Evolutionary conservation across 2,888 invertebrate genomes (phyloP).

Genomic region (Camptogramma bilineatum): DNA sequence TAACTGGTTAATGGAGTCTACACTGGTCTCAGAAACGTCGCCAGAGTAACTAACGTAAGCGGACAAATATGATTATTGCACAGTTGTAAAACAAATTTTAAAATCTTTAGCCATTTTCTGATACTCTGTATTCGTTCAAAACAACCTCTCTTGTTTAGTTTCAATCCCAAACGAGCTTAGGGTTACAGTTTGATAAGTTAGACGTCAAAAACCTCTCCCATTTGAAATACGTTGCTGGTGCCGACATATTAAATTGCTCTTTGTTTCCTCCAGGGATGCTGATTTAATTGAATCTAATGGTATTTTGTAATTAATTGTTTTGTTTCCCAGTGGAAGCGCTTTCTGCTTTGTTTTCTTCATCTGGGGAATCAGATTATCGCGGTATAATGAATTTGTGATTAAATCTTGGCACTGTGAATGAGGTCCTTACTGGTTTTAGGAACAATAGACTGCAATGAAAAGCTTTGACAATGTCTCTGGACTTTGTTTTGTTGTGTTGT

Average conservation of each 20-base stretch:
- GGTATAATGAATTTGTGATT: slow-evolving; percentile 27
- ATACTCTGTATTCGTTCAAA: slow-evolving; percentile 3
- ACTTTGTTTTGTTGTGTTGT: not conserved
- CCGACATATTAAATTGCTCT: slow-evolving; percentile 38
- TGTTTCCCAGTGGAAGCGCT: slow-evolving; percentile 20
- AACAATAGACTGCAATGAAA: slow-evolving; percentile 3
- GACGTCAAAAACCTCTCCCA: slow-evolving; percentile 32
- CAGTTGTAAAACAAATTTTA: slow-evolving; percentile 1
- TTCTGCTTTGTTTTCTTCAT: slow-evolving; percentile 36
- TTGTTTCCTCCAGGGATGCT: slow-evolving; percentile 38
- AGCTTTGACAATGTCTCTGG: slow-evolving; percentile 3
- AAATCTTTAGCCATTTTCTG: not conserved
- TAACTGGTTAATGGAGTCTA: slow-evolving; percentile 32
- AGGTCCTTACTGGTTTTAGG: slow-evolving; percentile 9
- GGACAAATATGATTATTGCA: slow-evolving; percentile 9
- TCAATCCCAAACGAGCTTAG: slow-evolving; percentile 12
- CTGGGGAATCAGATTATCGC: slow-evolving; percentile 31
- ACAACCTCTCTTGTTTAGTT: slow-evolving; percentile 2
- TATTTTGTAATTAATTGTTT: slow-evolving; percentile 40
- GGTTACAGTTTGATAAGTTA: slow-evolving; percentile 19
- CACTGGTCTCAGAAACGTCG: slow-evolving; percentile 8
- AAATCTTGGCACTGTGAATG: slow-evolving; percentile 24
- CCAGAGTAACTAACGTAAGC: not conserved
- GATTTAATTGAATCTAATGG: slow-evolving; percentile 43
- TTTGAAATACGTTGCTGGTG: slow-evolving; percentile 31